Conservation (phyloP, 2,113 vertebrate genomes). For the Paradisaea rubra region DNA sequence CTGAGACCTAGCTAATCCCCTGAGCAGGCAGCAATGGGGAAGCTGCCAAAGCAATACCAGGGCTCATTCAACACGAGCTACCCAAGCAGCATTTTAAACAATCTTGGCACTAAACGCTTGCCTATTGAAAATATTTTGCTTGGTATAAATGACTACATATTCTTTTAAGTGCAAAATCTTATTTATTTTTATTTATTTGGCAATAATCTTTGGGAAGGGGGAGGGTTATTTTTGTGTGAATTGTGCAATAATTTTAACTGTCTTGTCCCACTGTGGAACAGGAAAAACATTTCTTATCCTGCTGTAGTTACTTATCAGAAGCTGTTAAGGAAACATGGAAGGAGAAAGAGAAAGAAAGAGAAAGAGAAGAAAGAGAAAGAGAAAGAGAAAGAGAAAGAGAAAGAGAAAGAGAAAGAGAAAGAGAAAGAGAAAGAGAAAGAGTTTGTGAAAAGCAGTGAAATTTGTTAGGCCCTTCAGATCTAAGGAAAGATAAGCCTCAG, state of each 20-base stretch:
- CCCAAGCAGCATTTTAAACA: not conserved
- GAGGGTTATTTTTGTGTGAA: not conserved
- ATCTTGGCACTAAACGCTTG: not conserved
- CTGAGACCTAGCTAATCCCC: not conserved
- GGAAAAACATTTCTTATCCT: not conserved
- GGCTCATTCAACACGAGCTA: not conserved
- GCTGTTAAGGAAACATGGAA: not conserved
- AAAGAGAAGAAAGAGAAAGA: too few species aligned
- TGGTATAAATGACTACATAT: not conserved
- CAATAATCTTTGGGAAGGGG: not conserved
- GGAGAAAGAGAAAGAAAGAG: not conserved
- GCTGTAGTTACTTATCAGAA: not conserved
- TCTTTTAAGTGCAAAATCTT: not conserved
- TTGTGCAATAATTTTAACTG: not conserved
- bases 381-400: not conserved
- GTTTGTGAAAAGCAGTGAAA: not conserved
- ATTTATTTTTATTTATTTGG: not conserved
- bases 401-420: too few species aligned
- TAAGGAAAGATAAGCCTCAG: constrained; percentile 4
- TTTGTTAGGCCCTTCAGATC: not conserved
- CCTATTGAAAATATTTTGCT: not conserved
- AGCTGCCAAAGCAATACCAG: not conserved
- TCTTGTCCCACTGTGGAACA: not conserved
- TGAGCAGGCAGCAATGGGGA: not conserved
- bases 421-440: not conserved